Percentiles rank a stretch among this genome's conserved stretches.
phyloP scores from a whole-genome alignment of 2,797 vertebrate species.

The Pagetopsis macropterus region DNA sequence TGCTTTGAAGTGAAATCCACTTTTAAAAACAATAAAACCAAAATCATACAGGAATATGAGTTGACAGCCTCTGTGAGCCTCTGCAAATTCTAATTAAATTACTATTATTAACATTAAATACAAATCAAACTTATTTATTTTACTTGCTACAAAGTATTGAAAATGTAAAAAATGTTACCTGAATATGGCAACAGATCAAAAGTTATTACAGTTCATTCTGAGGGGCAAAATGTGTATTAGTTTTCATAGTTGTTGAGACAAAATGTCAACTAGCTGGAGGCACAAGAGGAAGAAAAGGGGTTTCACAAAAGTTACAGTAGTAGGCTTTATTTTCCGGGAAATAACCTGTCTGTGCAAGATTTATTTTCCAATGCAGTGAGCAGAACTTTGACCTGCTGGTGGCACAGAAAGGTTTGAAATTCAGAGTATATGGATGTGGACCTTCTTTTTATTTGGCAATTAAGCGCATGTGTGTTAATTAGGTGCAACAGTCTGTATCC shows the following conservation, averaged over 20 bases:
- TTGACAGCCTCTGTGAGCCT: not conserved
- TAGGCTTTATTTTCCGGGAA: not conserved
- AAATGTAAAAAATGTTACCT: not conserved
- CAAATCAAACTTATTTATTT: not conserved
- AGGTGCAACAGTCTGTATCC: slow-evolving; percentile 11
- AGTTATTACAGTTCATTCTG: not conserved
- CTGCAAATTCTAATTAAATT: not conserved
- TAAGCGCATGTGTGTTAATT: not conserved
- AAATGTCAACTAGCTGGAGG: not conserved
- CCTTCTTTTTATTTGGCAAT: slow-evolving; percentile 25
- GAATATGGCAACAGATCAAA: not conserved
- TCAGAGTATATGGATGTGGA: slow-evolving; percentile 16
- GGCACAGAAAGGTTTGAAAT: slow-evolving; percentile 6
- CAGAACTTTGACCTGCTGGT: not conserved
- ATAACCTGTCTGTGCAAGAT: not conserved
- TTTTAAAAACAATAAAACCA: not conserved
- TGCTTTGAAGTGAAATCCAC: slow-evolving; percentile 15
- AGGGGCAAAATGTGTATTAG: not conserved
- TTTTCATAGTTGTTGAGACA: not conserved
- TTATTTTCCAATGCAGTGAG: not conserved
- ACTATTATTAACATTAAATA: not conserved
- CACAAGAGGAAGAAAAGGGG: not conserved
- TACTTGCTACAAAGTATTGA: no score
- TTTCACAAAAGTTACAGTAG: not conserved
- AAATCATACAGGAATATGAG: no score